These are phyloP conservation scores for Malurus cyaneus DNA, from an alignment of 2,113 vertebrate genomes.

Conservation along the genomic window DNA sequence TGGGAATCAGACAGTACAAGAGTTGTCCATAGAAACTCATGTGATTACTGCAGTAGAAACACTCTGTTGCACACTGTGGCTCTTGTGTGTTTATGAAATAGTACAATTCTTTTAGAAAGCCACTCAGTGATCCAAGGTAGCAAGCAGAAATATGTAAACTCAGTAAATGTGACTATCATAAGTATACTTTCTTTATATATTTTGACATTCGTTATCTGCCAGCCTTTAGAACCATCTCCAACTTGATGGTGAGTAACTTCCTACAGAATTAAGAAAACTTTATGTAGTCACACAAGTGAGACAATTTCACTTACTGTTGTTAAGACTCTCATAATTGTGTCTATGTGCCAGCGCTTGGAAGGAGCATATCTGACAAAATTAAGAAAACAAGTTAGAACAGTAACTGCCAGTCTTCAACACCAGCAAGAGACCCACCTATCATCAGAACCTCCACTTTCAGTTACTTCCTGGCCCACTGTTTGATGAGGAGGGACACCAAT, in stretches of 20 bases:
- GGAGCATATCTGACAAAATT: slow-evolving; percentile 88
- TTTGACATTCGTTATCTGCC: not conserved
- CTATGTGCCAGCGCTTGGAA: slow-evolving; percentile 99
- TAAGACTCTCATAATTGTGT: slow-evolving; percentile 98
- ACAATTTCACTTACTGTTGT: slow-evolving; percentile 85
- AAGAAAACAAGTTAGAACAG: not conserved
- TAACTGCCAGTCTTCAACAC: not conserved
- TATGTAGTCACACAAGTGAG: not conserved
- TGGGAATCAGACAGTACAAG: not conserved
- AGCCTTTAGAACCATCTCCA: not conserved
- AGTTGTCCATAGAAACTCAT: not conserved
- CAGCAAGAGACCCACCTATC: not conserved
- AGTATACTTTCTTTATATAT: not conserved
- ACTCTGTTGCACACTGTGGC: not conserved
- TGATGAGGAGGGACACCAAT: not conserved
- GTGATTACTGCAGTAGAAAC: not conserved
- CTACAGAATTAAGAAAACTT: not conserved
- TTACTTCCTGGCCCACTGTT: not conserved
- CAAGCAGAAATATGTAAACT: not conserved
- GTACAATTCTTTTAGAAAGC: not conserved
- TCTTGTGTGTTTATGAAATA: not conserved
- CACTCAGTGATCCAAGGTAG: not conserved
- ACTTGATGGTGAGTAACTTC: not conserved
- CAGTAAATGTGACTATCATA: not conserved
- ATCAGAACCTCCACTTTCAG: not conserved